A percentile compares a stretch with the other conserved stretches of the same genome.
Conservation (phyloP, 2,888 invertebrate genomes). For the Acanthosepion lycidas region DNA sequence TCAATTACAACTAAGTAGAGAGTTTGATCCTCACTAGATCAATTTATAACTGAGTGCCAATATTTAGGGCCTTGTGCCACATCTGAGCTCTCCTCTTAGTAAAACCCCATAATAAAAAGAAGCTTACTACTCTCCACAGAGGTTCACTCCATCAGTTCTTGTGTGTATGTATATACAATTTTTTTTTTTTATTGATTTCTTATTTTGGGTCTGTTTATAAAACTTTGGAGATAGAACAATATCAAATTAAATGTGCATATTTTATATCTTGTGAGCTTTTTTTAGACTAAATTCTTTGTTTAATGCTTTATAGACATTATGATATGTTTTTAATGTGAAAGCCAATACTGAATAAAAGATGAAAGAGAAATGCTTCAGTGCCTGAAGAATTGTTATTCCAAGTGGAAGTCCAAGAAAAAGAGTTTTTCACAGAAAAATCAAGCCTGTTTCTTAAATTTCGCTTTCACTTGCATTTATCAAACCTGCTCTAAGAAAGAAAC, state of each 20-base stretch:
- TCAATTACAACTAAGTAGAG: too few species aligned
- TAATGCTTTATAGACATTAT: neutral
- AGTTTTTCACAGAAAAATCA: neutral
- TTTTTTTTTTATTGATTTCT: neutral
- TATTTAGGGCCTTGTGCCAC: too few species aligned
- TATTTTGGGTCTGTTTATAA: neutral
- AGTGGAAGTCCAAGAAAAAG: neutral
- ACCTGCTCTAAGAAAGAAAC: neutral
- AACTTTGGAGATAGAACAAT: neutral
- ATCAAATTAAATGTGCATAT: neutral
- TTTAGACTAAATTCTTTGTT: neutral
- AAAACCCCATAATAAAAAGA: too few species aligned
- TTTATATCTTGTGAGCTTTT: neutral
- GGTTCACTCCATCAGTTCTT: neutral
- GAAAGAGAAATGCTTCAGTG: neutral
- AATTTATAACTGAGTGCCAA: too few species aligned
- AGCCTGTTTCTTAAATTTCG: neutral
- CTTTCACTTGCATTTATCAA: neutral
- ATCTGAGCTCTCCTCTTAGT: too few species aligned
- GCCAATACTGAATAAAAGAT: neutral
- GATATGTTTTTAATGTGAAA: neutral
- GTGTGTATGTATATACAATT: too few species aligned
- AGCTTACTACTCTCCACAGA: neutral
- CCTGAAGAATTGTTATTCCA: neutral
- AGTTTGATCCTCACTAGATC: too few species aligned